Base-by-base conservation (phyloP, 1,140 invertebrate species). In the Gryllus bimaculatus region DNA sequence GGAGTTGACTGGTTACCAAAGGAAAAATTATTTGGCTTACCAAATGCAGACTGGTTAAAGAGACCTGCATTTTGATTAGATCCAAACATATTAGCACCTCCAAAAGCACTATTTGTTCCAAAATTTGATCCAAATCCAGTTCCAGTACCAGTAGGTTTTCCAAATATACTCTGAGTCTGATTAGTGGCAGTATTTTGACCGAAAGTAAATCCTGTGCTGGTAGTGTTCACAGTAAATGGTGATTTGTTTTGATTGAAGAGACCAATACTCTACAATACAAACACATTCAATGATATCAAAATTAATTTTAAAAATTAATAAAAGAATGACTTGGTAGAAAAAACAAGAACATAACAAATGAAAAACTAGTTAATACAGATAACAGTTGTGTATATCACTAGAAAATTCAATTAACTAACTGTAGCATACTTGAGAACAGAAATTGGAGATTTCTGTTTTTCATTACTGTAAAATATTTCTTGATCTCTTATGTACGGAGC, bases 101-200 rank as follows among this genome's bases (percentile, higher is more conserved):
- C 85, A 82, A 87, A 86, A 18, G 86, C 86, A 80, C 83, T 84
- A 8, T 81, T 75, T 78, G 81, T 74, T 12, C 76, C 80, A 83
- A 90, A 90, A 0, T 88, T 86, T 15, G 87, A 85, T 81, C 91
- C 90, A 83, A 92, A 91, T 4, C 87, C 86, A 47, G 86, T 83
- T 5, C 85, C 83, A 13, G 87, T 83, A 78, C 87, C 84, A 15
- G 85, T 85, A 82, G 86, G 86, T 3, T 85, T 84, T n/a, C 85
- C 87, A 83, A 89, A 88, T 15, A 81, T 80, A 75, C 78, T 77
- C 12, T 80, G 80, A 21, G 83, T 66, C 7, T 66, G 80, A 73
- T 81, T 83, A 21, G 83, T 82, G 12, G 82, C 80, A 26, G 84
- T 82, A 76, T 81, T 83, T 85, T 8, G 86, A 20, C 87, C 86